phyloP scores from a whole-genome alignment of 92 coral and sea anemone species.

The Actinernus sp. region DNA sequence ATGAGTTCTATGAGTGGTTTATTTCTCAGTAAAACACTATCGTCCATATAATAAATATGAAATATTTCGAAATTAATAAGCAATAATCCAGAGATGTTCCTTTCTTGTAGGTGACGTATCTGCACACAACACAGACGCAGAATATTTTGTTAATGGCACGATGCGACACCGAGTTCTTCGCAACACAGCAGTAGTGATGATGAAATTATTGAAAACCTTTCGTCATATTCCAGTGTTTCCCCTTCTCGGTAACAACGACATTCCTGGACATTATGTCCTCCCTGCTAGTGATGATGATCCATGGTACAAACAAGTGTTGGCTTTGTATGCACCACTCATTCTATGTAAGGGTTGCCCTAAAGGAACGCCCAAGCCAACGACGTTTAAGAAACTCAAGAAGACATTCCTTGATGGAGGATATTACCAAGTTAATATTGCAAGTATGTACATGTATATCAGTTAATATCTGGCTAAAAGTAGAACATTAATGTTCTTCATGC shows the following conservation, averaged over 20 bases:
- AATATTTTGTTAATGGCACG: constrained; percentile 45
- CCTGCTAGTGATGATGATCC: constrained; percentile 50
- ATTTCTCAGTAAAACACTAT: too few relatives aligned
- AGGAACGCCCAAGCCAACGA: constrained; percentile 28
- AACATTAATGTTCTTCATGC: too few relatives aligned
- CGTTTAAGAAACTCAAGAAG: constrained; percentile 20
- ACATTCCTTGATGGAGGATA: constrained; percentile 68
- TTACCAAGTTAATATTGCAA: constrained; percentile 53
- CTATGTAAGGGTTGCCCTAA: constrained; percentile 61
- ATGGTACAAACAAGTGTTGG: constrained; percentile 78
- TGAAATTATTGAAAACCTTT: constrained; percentile 46
- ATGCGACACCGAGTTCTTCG: constrained; percentile 54
- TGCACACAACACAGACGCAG: constrained; percentile 57
- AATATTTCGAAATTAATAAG: too few relatives aligned
- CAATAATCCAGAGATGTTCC: too few relatives aligned
- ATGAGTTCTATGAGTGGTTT: too few relatives aligned
- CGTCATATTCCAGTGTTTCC: constrained; percentile 86
- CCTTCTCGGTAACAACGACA: constrained; percentile 89
- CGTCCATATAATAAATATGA: too few relatives aligned
- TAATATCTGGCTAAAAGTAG: too few relatives aligned
- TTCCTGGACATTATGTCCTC: constrained; percentile 86
- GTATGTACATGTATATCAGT: too few relatives aligned
- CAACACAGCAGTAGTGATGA: constrained; percentile 50
- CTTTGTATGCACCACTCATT: constrained; percentile 74
- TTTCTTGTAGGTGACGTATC: constrained; percentile 94